Evolutionary conservation across 2,113 vertebrate genomes (phyloP), one percentile per base, ranked within the genome.

Genomic region (Trogon melanurus): DNA sequence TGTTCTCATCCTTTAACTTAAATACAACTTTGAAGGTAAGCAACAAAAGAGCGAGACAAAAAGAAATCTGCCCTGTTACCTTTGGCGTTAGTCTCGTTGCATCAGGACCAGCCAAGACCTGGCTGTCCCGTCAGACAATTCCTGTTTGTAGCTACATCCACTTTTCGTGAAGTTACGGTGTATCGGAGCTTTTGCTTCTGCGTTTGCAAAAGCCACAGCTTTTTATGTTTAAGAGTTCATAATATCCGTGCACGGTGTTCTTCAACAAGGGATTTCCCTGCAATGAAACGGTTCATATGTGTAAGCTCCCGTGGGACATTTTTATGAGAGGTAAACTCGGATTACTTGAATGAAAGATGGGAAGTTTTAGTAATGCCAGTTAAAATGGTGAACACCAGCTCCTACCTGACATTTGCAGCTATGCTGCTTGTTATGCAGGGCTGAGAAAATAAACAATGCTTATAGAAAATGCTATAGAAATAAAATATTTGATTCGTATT

Each of bases 401-500:
- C 89, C 64, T 89, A 58, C 79, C 36, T 91, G 70, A 74, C 27
- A 58, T 76, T 86, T 79, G 30, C 72, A 87, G 45, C 41, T 93
- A 10, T 75, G 51, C 47, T 85, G n/a, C 12, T 23, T 95, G n/a
- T 83, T 80, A 62, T 1, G 9, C 79, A 67, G 51, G 29, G 45
- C 36, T 89, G 47, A 95, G 62, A 91, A 96, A 95, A 93, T 91
- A 87, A 94, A 64, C 12, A 76, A 1, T 45, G 34, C 16, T 34
- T 85, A 62, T 32, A 79, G 80, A 83, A 94, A 94, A 93, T 57
- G 23, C 38, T 61, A 12, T 41, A 91, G 79, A 96, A 92, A 89
- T 76, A 81, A 47, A 91, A 50, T 93, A 93, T 91, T 97, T 89
- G 65, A 78, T 92, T 95, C 14, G 8, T 75, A 17, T 27, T 71